Evolutionary conservation across 2,113 vertebrate species (phyloP).

Genomic region (Tyrannus savana): DNA sequence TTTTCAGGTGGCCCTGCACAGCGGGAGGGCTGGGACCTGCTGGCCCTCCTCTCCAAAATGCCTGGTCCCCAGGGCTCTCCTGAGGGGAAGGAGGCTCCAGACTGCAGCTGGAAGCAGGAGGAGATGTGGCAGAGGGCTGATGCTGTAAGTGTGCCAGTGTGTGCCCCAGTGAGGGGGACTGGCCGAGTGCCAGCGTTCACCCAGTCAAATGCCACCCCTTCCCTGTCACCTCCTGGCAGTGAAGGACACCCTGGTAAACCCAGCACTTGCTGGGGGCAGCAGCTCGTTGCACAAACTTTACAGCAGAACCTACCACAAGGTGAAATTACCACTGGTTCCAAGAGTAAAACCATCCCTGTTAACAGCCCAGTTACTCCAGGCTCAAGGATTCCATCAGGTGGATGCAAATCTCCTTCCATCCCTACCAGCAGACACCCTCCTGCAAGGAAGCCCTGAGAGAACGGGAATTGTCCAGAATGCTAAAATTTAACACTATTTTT

Average conservation of each 20-base stretch:
- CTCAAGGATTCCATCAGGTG: not conserved
- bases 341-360: not conserved
- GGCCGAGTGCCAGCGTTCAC: not conserved
- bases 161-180: not conserved
- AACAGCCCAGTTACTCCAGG: not conserved
- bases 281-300: not conserved
- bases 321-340: not conserved
- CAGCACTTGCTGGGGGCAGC: not conserved
- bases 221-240: not conserved
- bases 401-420: not conserved
- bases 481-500: not conserved
- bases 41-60: not conserved
- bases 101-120: not conserved
- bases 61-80: not conserved
- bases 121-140: not conserved
- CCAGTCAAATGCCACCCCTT: not conserved
- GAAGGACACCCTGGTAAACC: not conserved
- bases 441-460: not conserved
- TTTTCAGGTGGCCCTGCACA: not conserved
- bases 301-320: accelerated
- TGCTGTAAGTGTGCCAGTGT: accelerated
- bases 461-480: not conserved
- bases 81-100: not conserved
- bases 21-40: not conserved
- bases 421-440: not conserved